Base-by-base conservation (phyloP, 2,797 vertebrate genomes). In the Danio kyathit region DNA sequence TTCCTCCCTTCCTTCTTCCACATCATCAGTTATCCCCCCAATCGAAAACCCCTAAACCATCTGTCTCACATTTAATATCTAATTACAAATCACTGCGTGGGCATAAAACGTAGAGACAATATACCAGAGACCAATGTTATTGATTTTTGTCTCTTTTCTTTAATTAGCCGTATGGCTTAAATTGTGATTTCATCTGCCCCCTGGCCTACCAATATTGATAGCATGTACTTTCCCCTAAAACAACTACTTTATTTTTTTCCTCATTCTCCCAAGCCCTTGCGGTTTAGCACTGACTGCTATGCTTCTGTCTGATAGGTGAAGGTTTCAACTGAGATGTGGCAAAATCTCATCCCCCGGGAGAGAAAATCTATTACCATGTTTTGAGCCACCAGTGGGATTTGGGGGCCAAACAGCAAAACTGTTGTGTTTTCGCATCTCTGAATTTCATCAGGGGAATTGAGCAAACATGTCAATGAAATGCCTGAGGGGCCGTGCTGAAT, bases 271-370 rank as follows among this genome's bases (percentile, higher is more conserved):
- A 84, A 84, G 91, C 82, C 59, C 80, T 41, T 70, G 79, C 63
- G 48, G 41, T 88, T 90, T 84, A 75, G 82, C 78, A 82, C 86
- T 85, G 88, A 89, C 88, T 89, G 86, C 78, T 74, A 74, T 69
- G 13, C 71, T 76, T 69, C 69, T 83, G 38, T 88, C 51, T 19
- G 82, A 89, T 76, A 61, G 72, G 76, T 89, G 81, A 84, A 46
- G 46, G 82, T 79, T 89, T 91, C 91, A 89, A 93, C 92, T 91
- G 90, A 93, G 92, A 92, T 69, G 85, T 88, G 92, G 92, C 92
- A 92, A 88, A 91, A 92, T 91, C 89, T 91, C 89, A 89, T 88
- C 86, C 79, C 87, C 2, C 76, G 87, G 88, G 90, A 83, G 86
- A 80, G 67, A 78, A 75, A 90, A 92, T 94, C 90, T 87, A 92